phyloP scores from a whole-genome alignment of 2,888 invertebrate genomes.

The Synanthedon myopaeformis region DNA sequence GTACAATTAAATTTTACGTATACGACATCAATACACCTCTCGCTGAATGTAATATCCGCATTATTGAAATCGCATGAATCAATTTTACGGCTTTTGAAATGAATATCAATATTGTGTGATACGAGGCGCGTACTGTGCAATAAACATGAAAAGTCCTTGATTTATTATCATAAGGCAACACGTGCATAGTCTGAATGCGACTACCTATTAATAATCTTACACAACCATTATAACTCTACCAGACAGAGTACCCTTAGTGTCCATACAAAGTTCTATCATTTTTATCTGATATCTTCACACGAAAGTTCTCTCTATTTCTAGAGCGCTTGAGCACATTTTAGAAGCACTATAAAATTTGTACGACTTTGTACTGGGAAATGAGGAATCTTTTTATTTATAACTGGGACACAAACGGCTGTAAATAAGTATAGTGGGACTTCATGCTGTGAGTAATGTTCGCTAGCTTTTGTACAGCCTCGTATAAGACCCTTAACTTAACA shows the following conservation, averaged over 20 bases:
- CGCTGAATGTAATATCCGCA: background rate
- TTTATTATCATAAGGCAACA: constrained; percentile 25
- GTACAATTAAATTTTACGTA: background rate
- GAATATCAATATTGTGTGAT: background rate
- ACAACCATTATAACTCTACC: constrained; percentile 10
- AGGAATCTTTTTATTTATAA: constrained; percentile 48
- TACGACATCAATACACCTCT: background rate
- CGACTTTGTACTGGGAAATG: constrained; percentile 27
- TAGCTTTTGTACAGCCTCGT: constrained; percentile 27
- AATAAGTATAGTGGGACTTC: constrained; percentile 47
- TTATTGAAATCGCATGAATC: background rate
- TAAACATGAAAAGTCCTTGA: constrained; percentile 18
- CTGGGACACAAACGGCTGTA: constrained; percentile 31
- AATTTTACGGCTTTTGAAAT: background rate
- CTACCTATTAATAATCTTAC: constrained; percentile 27
- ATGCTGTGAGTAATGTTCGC: constrained; percentile 56
- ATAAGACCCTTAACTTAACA: constrained; percentile 39
- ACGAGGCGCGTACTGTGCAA: constrained; percentile 4
- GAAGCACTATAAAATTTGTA: background rate
- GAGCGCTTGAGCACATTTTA: background rate
- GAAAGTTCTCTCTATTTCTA: background rate
- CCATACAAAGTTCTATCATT: constrained; percentile 9
- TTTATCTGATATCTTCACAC: background rate
- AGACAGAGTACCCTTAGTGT: constrained; percentile 28
- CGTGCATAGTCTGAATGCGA: constrained; percentile 18